Conservation (phyloP, 2,113 vertebrate genomes). For the Sprattus sprattus region DNA sequence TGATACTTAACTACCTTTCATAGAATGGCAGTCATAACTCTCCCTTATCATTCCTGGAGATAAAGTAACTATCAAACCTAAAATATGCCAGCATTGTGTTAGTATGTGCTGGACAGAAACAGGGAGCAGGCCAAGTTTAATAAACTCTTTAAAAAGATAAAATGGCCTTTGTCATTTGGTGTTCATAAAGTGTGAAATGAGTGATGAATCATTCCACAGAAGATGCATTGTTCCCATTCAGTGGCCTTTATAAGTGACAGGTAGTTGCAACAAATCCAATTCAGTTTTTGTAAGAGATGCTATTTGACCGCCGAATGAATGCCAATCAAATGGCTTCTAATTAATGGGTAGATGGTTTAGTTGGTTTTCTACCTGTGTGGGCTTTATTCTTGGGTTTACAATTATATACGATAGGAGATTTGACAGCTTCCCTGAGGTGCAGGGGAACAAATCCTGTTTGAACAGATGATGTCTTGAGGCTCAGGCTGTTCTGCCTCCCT, state of each 20-base stretch:
- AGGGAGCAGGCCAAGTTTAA: not conserved
- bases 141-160: not conserved
- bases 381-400: not conserved
- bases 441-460: not conserved
- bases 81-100: not conserved
- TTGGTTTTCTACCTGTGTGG: not conserved
- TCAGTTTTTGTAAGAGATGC: not conserved
- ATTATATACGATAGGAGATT: not conserved
- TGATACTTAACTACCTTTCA: not conserved
- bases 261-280: not conserved
- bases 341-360: not conserved
- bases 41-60: not conserved
- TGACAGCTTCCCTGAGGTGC: not conserved
- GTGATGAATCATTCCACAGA: not conserved
- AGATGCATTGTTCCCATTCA: not conserved
- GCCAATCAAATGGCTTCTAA: not conserved
- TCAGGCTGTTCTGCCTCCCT: not conserved
- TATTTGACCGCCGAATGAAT: not conserved
- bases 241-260: not conserved
- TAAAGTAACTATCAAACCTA: not conserved
- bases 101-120: not conserved
- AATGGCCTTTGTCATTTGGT: not conserved
- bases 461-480: slow-evolving; percentile 12
- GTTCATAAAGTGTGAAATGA: not conserved
- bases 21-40: not conserved